These are phyloP conservation scores for Sacculina carcini DNA, from an alignment of 2,888 invertebrate species.

Conservation along the genomic window DNA sequence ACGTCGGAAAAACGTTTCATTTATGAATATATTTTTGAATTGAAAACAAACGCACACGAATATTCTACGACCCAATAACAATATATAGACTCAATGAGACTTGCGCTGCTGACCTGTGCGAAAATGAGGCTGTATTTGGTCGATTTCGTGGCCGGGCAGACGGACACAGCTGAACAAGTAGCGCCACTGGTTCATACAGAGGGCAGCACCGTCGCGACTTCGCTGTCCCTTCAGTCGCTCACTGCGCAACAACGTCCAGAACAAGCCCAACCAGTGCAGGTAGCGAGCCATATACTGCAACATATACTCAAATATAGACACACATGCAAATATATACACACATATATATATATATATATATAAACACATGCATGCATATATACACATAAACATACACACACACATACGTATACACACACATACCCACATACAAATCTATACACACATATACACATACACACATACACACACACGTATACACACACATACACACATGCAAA, in stretches of 20 bases:
- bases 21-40: too few relatives aligned
- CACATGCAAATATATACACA: too few relatives aligned
- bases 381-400: background rate
- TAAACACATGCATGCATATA: background rate
- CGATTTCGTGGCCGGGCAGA: constrained; percentile 22
- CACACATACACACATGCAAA: background rate
- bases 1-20: too few relatives aligned
- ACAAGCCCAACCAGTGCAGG: constrained; percentile 20
- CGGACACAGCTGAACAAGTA: constrained; percentile 27
- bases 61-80: too few relatives aligned
- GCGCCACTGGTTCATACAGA: constrained; percentile 26
- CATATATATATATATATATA: constrained; percentile 1
- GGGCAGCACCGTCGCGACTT: constrained; percentile 19
- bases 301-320: too few relatives aligned
- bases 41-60: too few relatives aligned
- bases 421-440: background rate
- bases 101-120: too few relatives aligned
- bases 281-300: constrained; percentile 18
- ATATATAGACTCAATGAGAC: too few relatives aligned
- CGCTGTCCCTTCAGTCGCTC: constrained; percentile 20
- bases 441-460: constrained; percentile 1
- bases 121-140: too few relatives aligned
- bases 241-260: constrained; percentile 25
- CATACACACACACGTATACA: constrained; percentile 1
- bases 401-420: background rate